These are phyloP conservation scores for Syngnathus rostellatus DNA, from an alignment of 2,797 vertebrate species.

Conservation along the genomic window DNA sequence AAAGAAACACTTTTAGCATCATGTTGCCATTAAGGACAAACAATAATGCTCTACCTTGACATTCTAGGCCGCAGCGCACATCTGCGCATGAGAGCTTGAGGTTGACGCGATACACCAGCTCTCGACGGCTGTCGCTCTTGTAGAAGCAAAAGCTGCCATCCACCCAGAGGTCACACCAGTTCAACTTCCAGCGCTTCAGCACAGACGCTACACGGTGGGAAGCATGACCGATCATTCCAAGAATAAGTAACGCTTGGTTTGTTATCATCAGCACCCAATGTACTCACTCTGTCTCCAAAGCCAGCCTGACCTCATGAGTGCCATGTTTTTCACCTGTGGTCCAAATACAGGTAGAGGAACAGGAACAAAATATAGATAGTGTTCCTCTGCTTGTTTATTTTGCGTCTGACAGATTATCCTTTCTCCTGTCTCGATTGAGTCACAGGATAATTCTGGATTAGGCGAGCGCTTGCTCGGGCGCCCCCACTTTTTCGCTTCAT, in stretches of 20 bases:
- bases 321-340: constrained; percentile 42
- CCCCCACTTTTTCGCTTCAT: not conserved
- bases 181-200: constrained; percentile 87
- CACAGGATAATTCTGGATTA: constrained; percentile 68
- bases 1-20: not conserved
- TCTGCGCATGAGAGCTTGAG: constrained; percentile 75
- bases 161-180: constrained; percentile 94
- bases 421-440: constrained; percentile 30
- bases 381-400: constrained; percentile 16
- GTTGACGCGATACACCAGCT: constrained; percentile 75
- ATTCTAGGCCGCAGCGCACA: constrained; percentile 78
- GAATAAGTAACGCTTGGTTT: not conserved
- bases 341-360: not conserved
- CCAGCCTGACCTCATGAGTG: constrained; percentile 71
- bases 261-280: not conserved
- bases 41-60: constrained; percentile 65
- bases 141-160: constrained; percentile 89
- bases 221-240: not conserved
- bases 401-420: constrained; percentile 13
- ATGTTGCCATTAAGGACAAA: too few relatives aligned
- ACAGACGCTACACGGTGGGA: constrained; percentile 72
- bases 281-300: constrained; percentile 75
- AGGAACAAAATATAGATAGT: not conserved
- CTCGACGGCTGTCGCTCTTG: constrained; percentile 72
- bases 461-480: not conserved